A percentile compares a stretch with the other conserved stretches of the same genome.
phyloP scores from a whole-genome alignment of 1,140 invertebrate species.

The Venustaconcha ellipsiformis region DNA sequence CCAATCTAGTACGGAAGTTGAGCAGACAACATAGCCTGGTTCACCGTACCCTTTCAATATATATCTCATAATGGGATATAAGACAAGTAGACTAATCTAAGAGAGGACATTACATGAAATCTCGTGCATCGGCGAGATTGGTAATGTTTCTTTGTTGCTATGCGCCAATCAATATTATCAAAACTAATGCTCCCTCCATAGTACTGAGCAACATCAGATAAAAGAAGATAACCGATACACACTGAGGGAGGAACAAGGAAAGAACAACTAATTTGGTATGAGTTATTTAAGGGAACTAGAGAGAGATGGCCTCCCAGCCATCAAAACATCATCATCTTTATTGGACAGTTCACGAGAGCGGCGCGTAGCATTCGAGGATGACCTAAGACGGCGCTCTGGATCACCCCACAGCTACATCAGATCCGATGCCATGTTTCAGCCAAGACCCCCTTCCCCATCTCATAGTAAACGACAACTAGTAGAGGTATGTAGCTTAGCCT shows the following conservation, averaged over 20 bases:
- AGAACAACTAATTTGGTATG: conserved; percentile 21
- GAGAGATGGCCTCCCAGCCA: conserved; percentile 35
- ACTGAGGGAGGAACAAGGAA: neutral
- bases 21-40: too few relatives aligned
- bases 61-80: too few relatives aligned
- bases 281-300: conserved; percentile 41
- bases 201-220: too few relatives aligned
- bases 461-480: conserved; percentile 18
- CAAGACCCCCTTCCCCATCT: conserved; percentile 38
- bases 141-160: too few relatives aligned
- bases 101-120: too few relatives aligned
- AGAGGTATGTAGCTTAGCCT: conserved; percentile 28
- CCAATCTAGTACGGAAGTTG: too few relatives aligned
- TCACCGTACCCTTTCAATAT: too few relatives aligned
- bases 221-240: too few relatives aligned
- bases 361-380: conserved; percentile 30
- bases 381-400: conserved; percentile 7
- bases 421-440: conserved; percentile 26
- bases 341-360: conserved; percentile 17
- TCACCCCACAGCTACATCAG: conserved; percentile 11
- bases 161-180: too few relatives aligned
- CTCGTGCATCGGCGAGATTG: too few relatives aligned
- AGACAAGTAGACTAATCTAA: too few relatives aligned
- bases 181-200: too few relatives aligned
- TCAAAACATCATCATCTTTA: conserved; percentile 22